Percentiles rank a stretch among this genome's conserved stretches.
These are phyloP conservation scores for Coendou prehensilis DNA, from an alignment of 2,797 vertebrate genomes.

Conservation along the genomic window DNA sequence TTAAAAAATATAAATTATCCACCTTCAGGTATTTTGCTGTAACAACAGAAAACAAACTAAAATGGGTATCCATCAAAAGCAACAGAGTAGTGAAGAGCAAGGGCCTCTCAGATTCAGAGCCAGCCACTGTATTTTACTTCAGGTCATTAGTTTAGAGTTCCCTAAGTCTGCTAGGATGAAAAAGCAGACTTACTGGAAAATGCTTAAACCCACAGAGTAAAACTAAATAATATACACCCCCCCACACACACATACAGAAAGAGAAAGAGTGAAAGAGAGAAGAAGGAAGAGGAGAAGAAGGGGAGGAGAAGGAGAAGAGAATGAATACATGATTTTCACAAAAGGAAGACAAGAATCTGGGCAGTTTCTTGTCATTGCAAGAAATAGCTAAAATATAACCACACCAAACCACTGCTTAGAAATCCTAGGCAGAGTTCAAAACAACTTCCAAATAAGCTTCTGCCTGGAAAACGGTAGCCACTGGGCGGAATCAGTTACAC, in stretches of 20 bases:
- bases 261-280: no score
- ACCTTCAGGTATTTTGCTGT: neutral
- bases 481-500: neutral
- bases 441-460: slow-evolving; percentile 63
- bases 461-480: slow-evolving; percentile 10
- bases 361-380: slow-evolving; percentile 53
- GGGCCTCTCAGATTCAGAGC: neutral
- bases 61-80: slow-evolving; percentile 20
- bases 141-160: slow-evolving; percentile 66
- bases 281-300: neutral
- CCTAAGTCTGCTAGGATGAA: slow-evolving; percentile 73
- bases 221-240: neutral
- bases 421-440: slow-evolving; percentile 73
- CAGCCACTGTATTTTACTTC: neutral
- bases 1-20: neutral
- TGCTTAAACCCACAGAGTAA: slow-evolving; percentile 74
- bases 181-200: slow-evolving; percentile 64
- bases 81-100: neutral
- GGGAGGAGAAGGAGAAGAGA: neutral
- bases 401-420: slow-evolving; percentile 75
- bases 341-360: slow-evolving; percentile 15
- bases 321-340: neutral
- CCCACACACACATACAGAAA: neutral
- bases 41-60: neutral
- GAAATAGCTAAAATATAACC: slow-evolving; percentile 48